Evolutionary conservation across 2,797 vertebrate species (phyloP).

Genomic region (Chelidonichthys spinosus): DNA sequence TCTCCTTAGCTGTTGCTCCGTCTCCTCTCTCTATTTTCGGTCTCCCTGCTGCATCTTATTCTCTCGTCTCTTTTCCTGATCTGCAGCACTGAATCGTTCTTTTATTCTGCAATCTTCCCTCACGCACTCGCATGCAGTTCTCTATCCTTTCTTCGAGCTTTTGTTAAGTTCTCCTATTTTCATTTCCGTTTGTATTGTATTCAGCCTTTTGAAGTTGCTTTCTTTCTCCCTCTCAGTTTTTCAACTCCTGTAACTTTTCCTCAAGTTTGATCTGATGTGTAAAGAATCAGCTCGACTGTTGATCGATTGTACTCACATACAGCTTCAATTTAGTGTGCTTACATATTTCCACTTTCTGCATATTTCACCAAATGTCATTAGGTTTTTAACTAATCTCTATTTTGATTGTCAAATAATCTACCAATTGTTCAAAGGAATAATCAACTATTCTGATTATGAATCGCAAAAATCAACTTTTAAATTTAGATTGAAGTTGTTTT

Average conservation of each 20-base stretch:
- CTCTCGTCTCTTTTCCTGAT: conserved; percentile 30
- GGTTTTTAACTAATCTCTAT: no score
- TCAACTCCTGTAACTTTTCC: conserved; percentile 4
- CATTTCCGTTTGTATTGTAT: conserved; percentile 5
- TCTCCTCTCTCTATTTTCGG: conserved; percentile 17
- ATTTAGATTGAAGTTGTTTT: no score
- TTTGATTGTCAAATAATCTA: no score
- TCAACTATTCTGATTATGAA: no score
- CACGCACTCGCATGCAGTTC: conserved; percentile 5
- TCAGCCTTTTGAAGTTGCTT: conserved; percentile 9
- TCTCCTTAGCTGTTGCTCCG: conserved; percentile 2
- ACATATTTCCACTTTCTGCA: no score
- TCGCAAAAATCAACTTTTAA: no score
- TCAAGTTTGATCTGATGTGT: neutral
- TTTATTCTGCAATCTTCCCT: conserved; percentile 36
- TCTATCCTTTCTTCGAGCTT: conserved; percentile 16
- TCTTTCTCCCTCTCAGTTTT: conserved; percentile 2
- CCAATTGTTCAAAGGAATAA: no score
- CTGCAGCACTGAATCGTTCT: conserved; percentile 38
- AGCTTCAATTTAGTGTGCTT: no score
- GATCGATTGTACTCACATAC: neutral
- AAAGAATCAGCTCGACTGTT: neutral
- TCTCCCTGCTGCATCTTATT: conserved; percentile 16
- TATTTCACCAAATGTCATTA: no score
- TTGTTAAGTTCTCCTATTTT: conserved; percentile 15